These are phyloP conservation scores for Apomyelois bistriatella DNA, from an alignment of 2,888 invertebrate genomes.

Conservation along the genomic window DNA sequence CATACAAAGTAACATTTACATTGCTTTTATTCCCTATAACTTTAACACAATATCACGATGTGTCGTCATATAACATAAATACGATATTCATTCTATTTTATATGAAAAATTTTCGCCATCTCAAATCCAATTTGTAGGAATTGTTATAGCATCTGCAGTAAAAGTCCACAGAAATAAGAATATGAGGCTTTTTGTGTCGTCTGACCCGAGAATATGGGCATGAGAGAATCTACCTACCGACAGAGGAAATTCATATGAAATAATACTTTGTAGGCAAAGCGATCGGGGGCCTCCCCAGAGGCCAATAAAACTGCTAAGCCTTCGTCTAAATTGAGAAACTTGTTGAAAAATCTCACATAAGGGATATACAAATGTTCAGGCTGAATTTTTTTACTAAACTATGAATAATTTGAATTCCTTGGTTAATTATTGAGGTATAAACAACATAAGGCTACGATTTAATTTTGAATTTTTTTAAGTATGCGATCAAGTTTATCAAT, in stretches of 20 bases:
- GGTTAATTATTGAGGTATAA: not conserved
- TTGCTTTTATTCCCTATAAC: not conserved
- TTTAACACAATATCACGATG: not conserved
- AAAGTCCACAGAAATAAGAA: slow-evolving; percentile 53
- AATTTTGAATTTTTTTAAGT: too few species aligned
- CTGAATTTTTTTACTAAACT: slow-evolving; percentile 27
- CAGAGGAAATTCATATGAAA: slow-evolving; percentile 60
- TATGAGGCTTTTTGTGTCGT: slow-evolving; percentile 51
- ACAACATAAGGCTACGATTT: too few species aligned
- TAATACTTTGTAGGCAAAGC: slow-evolving; percentile 68
- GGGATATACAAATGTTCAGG: slow-evolving; percentile 44
- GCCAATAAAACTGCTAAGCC: slow-evolving; percentile 66
- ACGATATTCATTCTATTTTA: slow-evolving; percentile 40
- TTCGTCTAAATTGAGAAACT: slow-evolving; percentile 65
- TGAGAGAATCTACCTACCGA: slow-evolving; percentile 48
- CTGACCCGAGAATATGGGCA: slow-evolving; percentile 39
- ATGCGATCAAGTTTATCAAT: too few species aligned
- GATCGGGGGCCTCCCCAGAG: slow-evolving; percentile 55
- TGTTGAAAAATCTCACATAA: slow-evolving; percentile 66
- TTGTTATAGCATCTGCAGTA: slow-evolving; percentile 50
- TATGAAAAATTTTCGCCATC: slow-evolving; percentile 38
- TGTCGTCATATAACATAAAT: slow-evolving; percentile 22
- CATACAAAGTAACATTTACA: not conserved
- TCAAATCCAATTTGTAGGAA: slow-evolving; percentile 61
- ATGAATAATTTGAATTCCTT: slow-evolving; percentile 11